Conservation (phyloP, 2,113 vertebrate genomes). For the Cyrtonyx montezumae region DNA sequence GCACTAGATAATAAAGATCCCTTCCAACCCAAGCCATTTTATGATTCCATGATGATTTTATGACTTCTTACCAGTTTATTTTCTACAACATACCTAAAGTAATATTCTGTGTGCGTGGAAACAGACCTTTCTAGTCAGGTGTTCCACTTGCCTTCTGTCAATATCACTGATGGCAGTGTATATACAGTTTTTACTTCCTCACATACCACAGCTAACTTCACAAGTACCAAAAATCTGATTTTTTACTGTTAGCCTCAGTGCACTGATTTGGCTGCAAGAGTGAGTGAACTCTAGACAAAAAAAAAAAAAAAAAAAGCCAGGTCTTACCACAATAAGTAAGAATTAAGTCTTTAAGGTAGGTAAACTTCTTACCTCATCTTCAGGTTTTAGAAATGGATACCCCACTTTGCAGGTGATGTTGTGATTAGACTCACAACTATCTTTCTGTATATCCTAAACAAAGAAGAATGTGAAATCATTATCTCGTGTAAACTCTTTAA, state of each 20-base stretch:
- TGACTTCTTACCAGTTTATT: not conserved
- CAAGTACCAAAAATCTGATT: not conserved
- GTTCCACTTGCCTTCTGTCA: not conserved
- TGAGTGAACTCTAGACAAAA: not conserved
- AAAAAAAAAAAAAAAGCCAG: not conserved
- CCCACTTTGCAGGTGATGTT: conserved; percentile 90
- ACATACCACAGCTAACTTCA: not conserved
- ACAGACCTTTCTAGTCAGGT: not conserved
- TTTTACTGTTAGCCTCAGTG: not conserved
- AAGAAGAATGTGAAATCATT: not conserved
- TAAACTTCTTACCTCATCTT: conserved; percentile 77
- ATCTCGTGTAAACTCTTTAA: not conserved
- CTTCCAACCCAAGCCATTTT: not conserved
- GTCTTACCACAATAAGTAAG: not conserved
- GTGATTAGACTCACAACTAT: conserved; percentile 83
- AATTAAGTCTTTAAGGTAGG: not conserved
- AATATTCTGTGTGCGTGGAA: not conserved
- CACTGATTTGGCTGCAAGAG: not conserved
- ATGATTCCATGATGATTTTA: not conserved
- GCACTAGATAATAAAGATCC: not conserved
- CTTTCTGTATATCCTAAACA: conserved; percentile 84
- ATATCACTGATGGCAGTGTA: not conserved
- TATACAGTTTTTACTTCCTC: not conserved
- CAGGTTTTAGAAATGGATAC: conserved; percentile 90
- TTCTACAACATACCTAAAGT: not conserved